Percentiles rank a stretch among this genome's conserved stretches.
These are phyloP conservation scores for Unio delphinus DNA, from an alignment of 2,888 invertebrate species.

Conservation along the genomic window DNA sequence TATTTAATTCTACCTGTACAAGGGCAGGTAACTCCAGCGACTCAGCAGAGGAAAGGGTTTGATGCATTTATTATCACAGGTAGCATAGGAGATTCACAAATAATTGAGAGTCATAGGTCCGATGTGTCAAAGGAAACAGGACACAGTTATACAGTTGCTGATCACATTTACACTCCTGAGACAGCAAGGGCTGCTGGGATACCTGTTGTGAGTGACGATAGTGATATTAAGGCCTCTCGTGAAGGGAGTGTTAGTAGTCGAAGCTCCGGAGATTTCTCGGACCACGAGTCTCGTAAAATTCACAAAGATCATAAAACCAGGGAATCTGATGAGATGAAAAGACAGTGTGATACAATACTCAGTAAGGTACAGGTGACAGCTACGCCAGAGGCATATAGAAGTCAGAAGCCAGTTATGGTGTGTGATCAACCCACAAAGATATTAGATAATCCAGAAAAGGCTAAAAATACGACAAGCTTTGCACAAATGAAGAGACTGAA, in stretches of 20 bases:
- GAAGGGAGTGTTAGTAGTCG: conserved; percentile 60
- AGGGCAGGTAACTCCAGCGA: not conserved
- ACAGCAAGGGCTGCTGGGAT: conserved; percentile 64
- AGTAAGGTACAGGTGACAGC: conserved; percentile 11
- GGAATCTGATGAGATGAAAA: conserved; percentile 37
- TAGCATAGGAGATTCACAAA: conserved; percentile 24
- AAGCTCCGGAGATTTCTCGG: conserved; percentile 65
- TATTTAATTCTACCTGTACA: conserved; percentile 1
- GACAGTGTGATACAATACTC: conserved; percentile 3
- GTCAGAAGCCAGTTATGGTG: conserved; percentile 38
- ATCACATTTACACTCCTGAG: conserved; percentile 51
- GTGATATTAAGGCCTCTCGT: conserved; percentile 33
- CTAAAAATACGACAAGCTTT: conserved; percentile 77
- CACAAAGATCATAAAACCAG: conserved; percentile 62
- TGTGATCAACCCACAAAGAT: conserved; percentile 12
- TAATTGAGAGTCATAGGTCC: conserved; percentile 15
- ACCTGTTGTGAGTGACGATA: conserved; percentile 56
- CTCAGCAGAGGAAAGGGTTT: conserved; percentile 9
- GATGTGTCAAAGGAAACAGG: conserved; percentile 27
- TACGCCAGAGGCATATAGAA: conserved; percentile 24
- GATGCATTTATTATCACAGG: conserved; percentile 33
- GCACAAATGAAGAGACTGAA: conserved; percentile 80
- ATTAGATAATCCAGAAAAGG: conserved; percentile 13
- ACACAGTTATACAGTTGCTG: conserved; percentile 58
- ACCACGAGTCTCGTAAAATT: conserved; percentile 67